Conservation (phyloP, 2,797 vertebrate species). For the Lindbergichthys nudifrons region DNA sequence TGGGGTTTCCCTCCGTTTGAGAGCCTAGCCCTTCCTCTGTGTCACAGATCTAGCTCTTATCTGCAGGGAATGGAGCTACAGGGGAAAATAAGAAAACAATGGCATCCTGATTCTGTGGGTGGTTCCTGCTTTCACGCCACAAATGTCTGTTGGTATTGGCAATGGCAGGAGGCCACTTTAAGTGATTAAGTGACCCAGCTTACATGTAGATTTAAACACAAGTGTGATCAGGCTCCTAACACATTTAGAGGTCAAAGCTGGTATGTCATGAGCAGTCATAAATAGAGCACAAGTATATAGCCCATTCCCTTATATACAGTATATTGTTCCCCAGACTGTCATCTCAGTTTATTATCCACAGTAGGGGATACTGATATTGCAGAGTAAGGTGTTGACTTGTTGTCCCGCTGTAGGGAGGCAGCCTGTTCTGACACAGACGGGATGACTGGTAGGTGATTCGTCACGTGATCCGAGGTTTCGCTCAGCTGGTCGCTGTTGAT, state of each 20-base stretch:
- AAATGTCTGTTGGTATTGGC: slow-evolving; percentile 63
- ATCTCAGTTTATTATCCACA: slow-evolving; percentile 46
- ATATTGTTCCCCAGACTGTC: slow-evolving; percentile 28
- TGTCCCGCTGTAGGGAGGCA: slow-evolving; percentile 49
- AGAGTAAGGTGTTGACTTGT: slow-evolving; percentile 36
- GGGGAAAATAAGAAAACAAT: slow-evolving; percentile 58
- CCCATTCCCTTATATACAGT: slow-evolving; percentile 7
- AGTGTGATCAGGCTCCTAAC: neutral
- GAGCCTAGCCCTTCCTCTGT: slow-evolving; percentile 68
- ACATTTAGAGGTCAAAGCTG: slow-evolving; percentile 2
- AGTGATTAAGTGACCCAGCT: neutral
- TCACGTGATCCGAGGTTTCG: neutral
- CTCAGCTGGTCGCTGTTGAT: slow-evolving; percentile 53
- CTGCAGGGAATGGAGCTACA: slow-evolving; percentile 40
- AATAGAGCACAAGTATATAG: slow-evolving; percentile 15
- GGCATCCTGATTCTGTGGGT: slow-evolving; percentile 52
- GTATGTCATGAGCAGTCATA: slow-evolving; percentile 5
- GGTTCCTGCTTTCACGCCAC: slow-evolving; percentile 44
- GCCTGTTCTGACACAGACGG: slow-evolving; percentile 79
- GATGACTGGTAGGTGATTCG: slow-evolving; percentile 59
- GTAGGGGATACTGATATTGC: slow-evolving; percentile 8
- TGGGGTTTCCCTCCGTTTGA: slow-evolving; percentile 54
- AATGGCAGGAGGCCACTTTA: slow-evolving; percentile 24
- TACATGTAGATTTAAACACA: slow-evolving; percentile 16
- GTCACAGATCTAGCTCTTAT: slow-evolving; percentile 59